A percentile compares a stretch with the other conserved stretches of the same genome.
These are phyloP conservation scores for Trigoniulus corallinus DNA, from an alignment of 1,140 invertebrate genomes.

Conservation along the genomic window DNA sequence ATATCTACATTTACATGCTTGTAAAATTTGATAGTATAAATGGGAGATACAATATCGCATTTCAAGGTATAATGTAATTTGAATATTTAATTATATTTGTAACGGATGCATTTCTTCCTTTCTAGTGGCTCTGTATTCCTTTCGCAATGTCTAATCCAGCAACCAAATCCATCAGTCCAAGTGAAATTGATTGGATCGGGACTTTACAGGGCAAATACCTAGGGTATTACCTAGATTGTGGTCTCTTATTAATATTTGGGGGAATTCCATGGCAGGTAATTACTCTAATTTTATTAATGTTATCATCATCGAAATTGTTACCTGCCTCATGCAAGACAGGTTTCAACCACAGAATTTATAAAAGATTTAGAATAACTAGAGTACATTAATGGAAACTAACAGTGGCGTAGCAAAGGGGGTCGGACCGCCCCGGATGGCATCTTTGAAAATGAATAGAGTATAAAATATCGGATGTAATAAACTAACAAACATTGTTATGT, in stretches of 20 bases:
- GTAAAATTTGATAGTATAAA: not conserved
- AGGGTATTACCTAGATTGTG: constrained; percentile 77
- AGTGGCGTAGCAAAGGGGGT: too few relatives aligned
- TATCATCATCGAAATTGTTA: not conserved
- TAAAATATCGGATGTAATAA: too few relatives aligned
- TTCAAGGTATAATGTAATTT: not conserved
- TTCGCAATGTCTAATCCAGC: constrained; percentile 78
- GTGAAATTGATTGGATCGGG: constrained; percentile 83
- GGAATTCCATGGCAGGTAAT: constrained; percentile 93
- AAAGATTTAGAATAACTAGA: too few relatives aligned
- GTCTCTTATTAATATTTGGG: constrained; percentile 80
- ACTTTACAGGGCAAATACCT: constrained; percentile 48
- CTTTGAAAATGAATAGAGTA: too few relatives aligned
- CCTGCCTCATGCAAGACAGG: too few relatives aligned
- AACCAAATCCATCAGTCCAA: constrained; percentile 54
- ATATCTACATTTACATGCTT: constrained; percentile 6
- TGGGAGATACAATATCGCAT: too few relatives aligned
- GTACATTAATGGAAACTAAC: too few relatives aligned
- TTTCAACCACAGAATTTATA: too few relatives aligned
- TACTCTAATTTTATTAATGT: constrained; percentile 3
- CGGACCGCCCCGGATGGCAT: too few relatives aligned
- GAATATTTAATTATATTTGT: not conserved
- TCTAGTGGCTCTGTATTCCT: constrained; percentile 88
- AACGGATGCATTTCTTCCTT: constrained; percentile 10
- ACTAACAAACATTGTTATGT: too few relatives aligned